phyloP scores from a whole-genome alignment of 2,888 invertebrate species.

The Parochlus steinenii region DNA sequence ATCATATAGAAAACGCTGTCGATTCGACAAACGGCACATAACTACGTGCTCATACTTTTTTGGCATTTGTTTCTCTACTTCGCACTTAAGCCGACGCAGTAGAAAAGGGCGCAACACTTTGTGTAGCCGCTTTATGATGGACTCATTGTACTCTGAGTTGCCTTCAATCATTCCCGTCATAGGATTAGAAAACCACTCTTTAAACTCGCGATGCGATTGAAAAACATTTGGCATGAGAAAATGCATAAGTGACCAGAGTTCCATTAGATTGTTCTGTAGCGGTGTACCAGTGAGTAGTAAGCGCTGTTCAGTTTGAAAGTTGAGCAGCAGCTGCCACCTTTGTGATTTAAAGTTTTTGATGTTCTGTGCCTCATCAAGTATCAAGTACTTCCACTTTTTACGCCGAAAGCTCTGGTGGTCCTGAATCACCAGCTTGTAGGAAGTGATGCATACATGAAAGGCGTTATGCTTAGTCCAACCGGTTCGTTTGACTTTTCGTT shows the following conservation, averaged over 20 bases:
- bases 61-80: conserved; percentile 96
- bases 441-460: conserved; percentile 96
- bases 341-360: conserved; percentile 99
- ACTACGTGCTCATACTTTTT: conserved; percentile 92
- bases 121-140: conserved; percentile 72
- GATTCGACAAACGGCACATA: conserved; percentile 82
- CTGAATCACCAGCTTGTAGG: conserved; percentile 94
- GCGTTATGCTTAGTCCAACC: conserved; percentile 99
- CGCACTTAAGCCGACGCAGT: conserved; percentile 75
- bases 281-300: conserved; percentile 88
- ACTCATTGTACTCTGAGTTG: conserved; percentile 78
- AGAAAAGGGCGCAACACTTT: conserved; percentile 91
- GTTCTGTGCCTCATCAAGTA: conserved; percentile 96
- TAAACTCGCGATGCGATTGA: conserved; percentile 89
- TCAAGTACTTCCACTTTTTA: conserved; percentile 96
- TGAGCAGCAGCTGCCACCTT: conserved; percentile 91
- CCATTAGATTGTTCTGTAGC: conserved; percentile 89
- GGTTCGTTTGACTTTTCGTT: conserved; percentile 74
- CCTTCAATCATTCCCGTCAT: conserved; percentile 94
- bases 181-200: conserved; percentile 97
- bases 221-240: conserved; percentile 96
- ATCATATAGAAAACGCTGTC: conserved; percentile 94
- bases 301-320: conserved; percentile 82
- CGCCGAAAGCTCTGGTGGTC: conserved; percentile 95
- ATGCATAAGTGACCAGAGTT: conserved; percentile 96